phyloP scores from a whole-genome alignment of 64 coral and sea anemone genomes.

The Montipora capricornis region DNA sequence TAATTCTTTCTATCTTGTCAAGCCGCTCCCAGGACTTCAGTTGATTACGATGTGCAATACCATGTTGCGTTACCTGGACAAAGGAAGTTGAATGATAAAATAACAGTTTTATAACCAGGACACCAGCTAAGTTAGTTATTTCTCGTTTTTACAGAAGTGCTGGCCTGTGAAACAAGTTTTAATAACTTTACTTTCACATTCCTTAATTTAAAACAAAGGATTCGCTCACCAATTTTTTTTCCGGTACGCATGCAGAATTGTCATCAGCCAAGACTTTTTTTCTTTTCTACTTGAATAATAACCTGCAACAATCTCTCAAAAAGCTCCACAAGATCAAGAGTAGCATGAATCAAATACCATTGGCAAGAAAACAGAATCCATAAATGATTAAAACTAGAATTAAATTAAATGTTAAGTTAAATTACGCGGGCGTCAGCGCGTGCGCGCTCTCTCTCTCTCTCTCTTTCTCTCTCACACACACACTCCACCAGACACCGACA shows the following conservation, averaged over 20 bases:
- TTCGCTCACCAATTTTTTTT: background rate
- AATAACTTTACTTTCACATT: background rate
- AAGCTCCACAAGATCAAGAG: background rate
- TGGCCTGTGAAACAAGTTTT: background rate
- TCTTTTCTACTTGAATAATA: background rate
- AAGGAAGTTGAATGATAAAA: background rate
- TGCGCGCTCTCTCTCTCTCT: no score
- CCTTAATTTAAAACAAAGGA: background rate
- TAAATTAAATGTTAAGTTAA: background rate
- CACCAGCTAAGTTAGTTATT: no score
- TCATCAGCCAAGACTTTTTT: background rate
- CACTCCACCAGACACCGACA: background rate
- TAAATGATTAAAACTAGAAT: background rate
- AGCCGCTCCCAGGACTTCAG: background rate
- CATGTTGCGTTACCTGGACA: background rate
- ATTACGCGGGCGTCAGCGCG: background rate
- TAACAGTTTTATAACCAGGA: no score
- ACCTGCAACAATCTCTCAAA: background rate
- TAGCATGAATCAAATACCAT: background rate
- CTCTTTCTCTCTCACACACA: background rate
- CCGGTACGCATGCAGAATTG: background rate
- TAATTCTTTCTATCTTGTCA: background rate
- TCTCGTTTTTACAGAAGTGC: background rate
- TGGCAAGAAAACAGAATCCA: background rate
- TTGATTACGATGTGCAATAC: background rate